Conservation (phyloP, 2,888 invertebrate genomes). For the Notocelia uddmanniana region DNA sequence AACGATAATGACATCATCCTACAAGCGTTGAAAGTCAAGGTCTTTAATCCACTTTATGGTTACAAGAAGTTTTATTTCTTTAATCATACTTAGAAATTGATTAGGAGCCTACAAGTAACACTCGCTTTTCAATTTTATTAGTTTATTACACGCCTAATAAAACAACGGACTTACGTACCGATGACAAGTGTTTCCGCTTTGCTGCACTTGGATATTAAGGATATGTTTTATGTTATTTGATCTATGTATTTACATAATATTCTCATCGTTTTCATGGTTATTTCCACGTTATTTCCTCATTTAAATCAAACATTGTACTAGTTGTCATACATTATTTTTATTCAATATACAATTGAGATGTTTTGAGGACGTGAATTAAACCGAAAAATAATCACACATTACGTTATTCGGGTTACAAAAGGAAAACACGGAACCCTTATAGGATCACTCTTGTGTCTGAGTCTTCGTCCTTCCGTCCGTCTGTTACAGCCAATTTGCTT, state of each 20-base stretch:
- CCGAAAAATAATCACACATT: not conserved
- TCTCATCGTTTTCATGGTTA: not conserved
- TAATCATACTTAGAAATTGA: conserved; percentile 12
- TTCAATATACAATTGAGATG: not conserved
- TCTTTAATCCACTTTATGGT: conserved; percentile 25
- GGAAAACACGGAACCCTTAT: no score
- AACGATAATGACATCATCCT: conserved; percentile 62
- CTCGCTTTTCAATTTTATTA: not conserved
- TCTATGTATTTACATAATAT: not conserved
- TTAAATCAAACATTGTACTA: not conserved
- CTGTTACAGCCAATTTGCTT: no score
- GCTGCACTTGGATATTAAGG: not conserved
- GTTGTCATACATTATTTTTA: not conserved
- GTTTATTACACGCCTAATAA: not conserved
- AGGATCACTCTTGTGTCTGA: no score
- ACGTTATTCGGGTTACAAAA: no score
- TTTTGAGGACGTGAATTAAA: not conserved
- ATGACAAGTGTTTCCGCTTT: not conserved
- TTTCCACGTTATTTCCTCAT: not conserved
- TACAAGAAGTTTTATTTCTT: conserved; percentile 15
- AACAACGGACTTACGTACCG: not conserved
- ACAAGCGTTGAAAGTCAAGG: conserved; percentile 41
- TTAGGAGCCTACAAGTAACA: conserved; percentile 1
- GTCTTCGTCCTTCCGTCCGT: no score
- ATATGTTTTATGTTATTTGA: not conserved